These are phyloP conservation scores for Orchestia grillus DNA, from an alignment of 1,140 invertebrate species.

Conservation along the genomic window DNA sequence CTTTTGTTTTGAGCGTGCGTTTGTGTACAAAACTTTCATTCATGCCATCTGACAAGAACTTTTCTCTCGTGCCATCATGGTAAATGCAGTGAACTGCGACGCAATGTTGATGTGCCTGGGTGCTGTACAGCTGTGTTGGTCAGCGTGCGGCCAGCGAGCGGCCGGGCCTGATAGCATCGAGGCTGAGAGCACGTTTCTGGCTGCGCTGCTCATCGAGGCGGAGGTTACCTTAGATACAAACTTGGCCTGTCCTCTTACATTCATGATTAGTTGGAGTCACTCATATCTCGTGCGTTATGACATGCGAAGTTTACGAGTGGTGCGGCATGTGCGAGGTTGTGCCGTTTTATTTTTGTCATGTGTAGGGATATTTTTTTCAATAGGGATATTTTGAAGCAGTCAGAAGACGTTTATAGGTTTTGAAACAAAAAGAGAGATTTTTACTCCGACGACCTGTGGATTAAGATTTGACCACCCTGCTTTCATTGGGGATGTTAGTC, in stretches of 20 bases:
- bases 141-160: neutral
- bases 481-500: neutral
- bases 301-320: too few species aligned
- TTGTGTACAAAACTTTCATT: neutral
- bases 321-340: neutral
- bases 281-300: neutral
- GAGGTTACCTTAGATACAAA: neutral
- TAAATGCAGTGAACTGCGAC: neutral
- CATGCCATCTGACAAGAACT: neutral
- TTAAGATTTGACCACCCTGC: neutral
- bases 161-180: neutral
- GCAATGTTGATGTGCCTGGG: neutral
- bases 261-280: neutral
- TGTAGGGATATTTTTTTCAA: neutral
- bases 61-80: neutral
- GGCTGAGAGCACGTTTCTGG: neutral
- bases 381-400: neutral
- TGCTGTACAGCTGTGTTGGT: neutral
- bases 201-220: neutral
- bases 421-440: neutral
- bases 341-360: neutral
- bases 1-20: neutral
- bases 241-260: neutral
- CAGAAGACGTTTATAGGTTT: neutral
- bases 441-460: neutral